A percentile compares a stretch with the other conserved stretches of the same genome.
Conservation (phyloP, 2,113 vertebrate genomes). For the Antigone vipio region DNA sequence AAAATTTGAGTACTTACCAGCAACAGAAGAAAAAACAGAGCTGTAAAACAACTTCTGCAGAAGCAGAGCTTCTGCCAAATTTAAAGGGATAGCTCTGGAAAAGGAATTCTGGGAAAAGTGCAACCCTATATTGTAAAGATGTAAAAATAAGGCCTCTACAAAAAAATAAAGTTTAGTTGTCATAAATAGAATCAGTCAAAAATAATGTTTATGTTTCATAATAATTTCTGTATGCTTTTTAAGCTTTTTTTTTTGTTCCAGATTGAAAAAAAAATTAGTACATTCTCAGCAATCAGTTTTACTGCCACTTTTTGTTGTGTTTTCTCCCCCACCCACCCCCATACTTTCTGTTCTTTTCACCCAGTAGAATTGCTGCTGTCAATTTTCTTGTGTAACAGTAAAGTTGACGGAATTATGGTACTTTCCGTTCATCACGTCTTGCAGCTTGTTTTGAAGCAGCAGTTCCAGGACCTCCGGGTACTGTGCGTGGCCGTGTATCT, state of each 20-base stretch:
- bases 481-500: rapidly evolving
- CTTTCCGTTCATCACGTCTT: not conserved
- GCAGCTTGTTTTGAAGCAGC: not conserved
- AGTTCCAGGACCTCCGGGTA: not conserved
- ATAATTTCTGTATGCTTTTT: not conserved
- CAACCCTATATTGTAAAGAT: not conserved
- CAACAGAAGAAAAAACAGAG: not conserved
- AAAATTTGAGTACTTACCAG: constrained; percentile 4
- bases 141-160: not conserved
- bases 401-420: not conserved
- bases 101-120: not conserved
- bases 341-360: not conserved
- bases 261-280: not conserved
- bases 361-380: not conserved
- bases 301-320: not conserved
- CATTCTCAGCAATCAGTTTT: not conserved
- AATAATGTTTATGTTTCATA: not conserved
- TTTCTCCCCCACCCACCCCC: too few species aligned
- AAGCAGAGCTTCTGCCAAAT: not conserved
- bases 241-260: not conserved
- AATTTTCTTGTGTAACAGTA: not conserved
- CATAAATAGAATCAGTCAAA: not conserved
- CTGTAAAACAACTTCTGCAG: not conserved
- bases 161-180: not conserved
- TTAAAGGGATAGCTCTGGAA: not conserved